These are phyloP conservation scores for Petrolisthes cinctipes DNA, from an alignment of 2,888 invertebrate genomes.

Conservation along the genomic window DNA sequence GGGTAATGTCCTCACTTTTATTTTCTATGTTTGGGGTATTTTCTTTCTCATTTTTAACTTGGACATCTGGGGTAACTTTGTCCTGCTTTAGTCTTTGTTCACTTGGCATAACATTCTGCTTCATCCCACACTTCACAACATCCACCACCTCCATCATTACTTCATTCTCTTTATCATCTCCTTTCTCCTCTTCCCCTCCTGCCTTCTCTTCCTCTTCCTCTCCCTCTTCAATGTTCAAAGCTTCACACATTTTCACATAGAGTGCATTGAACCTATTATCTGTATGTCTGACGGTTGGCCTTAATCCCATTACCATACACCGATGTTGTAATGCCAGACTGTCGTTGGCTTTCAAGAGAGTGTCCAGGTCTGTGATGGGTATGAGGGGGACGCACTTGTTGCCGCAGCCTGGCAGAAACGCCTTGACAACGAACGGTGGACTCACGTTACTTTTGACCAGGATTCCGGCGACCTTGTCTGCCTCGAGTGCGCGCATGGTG, in stretches of 20 bases:
- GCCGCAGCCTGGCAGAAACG: conserved; percentile 56
- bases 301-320: conserved; percentile 51
- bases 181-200: neutral
- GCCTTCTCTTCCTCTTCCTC: neutral
- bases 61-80: no score
- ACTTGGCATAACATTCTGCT: no score
- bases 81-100: no score
- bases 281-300: conserved; percentile 40
- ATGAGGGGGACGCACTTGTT: conserved; percentile 52
- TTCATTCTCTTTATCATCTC: no score
- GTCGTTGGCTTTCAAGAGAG: conserved; percentile 27
- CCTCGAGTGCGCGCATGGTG: conserved; percentile 59
- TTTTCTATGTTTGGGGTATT: no score
- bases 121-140: no score
- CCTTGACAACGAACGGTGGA: conserved; percentile 44
- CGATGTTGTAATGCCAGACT: conserved; percentile 18
- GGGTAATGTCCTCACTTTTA: no score
- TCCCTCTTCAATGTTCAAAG: conserved; percentile 8
- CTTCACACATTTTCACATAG: conserved; percentile 46
- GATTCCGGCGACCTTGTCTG: conserved; percentile 46
- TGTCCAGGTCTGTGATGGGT: conserved; percentile 38
- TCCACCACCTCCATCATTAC: no score
- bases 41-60: no score
- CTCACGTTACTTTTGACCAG: conserved; percentile 54
- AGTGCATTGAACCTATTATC: conserved; percentile 37